phyloP scores from a whole-genome alignment of 2,888 invertebrate species.

The Seira musarum region DNA sequence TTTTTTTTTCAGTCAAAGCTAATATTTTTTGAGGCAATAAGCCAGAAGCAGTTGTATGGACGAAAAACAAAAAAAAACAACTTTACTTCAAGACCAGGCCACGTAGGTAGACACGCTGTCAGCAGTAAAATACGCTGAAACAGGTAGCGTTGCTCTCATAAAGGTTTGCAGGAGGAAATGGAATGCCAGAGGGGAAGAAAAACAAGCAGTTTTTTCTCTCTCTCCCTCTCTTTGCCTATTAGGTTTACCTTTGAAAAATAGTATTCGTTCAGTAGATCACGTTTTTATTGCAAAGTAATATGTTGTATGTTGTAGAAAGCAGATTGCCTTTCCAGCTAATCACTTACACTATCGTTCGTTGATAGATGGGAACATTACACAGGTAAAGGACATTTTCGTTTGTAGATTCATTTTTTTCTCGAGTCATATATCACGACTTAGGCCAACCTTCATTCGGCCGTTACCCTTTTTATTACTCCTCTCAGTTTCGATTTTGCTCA shows the following conservation, averaged over 20 bases:
- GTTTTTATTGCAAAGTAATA: not conserved
- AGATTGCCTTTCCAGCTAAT: constrained; percentile 35
- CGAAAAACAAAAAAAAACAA: too few species aligned
- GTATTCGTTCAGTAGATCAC: constrained; percentile 2
- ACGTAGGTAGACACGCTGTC: constrained; percentile 41
- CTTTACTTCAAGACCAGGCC: constrained; percentile 27
- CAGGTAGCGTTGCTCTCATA: constrained; percentile 45
- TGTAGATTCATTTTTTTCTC: constrained; percentile 11
- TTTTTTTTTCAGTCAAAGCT: constrained; percentile 18
- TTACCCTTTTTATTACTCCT: constrained; percentile 43
- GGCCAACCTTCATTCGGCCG: constrained; percentile 45
- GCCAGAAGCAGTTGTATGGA: not conserved
- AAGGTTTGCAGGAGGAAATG: not conserved
- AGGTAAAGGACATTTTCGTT: constrained; percentile 12
- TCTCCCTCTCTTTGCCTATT: constrained; percentile 1
- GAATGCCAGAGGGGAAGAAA: constrained; percentile 41
- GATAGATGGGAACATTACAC: constrained; percentile 20
- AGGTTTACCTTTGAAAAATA: too few species aligned
- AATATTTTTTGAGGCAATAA: not conserved
- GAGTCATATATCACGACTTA: constrained; percentile 7
- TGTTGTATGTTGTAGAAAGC: not conserved
- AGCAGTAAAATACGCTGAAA: constrained; percentile 29
- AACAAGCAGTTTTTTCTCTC: constrained; percentile 44
- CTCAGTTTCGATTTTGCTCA: constrained; percentile 28
- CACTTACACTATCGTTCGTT: constrained; percentile 51